Base-by-base conservation (phyloP, 2,113 vertebrate species). In the Antigone vipio region DNA sequence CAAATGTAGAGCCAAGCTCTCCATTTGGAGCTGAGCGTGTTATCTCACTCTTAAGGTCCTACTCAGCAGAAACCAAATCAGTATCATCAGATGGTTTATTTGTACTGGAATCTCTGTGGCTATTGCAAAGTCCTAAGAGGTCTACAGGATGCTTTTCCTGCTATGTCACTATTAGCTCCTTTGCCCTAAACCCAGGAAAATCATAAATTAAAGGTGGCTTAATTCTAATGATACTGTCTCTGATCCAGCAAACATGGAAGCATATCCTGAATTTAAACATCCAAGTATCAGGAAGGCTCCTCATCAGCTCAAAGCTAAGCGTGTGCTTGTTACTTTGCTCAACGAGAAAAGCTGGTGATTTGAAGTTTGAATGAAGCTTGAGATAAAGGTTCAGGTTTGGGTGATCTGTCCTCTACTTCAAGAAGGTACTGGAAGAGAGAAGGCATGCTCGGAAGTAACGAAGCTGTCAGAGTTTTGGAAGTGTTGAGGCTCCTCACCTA, bases 11-110 rank as follows among this genome's bases (percentile, higher is more conserved):
- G 78, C 50, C 91, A 79, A 82, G 74, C 53, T 85, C 71, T 73
- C 38, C 3, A 1, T 29, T 66, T 62, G 86, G 69, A 83, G 83
- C 83, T 78, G 76, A 93, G 77, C 86, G 89, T 86, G 34, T 92
- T 91, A 81, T 92, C 80, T 95, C 89, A 47, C 64, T 64, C 52
- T 44, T 63, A 85, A 93, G 84, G 38, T 89, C 77, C 91, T 82
- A 75, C 80, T 96, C 96, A 95, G 89, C 89, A 95, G 80, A 95
- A 92, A 95, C 15, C 77, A 79, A 87, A 95, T 58, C 84, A 82
- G 74, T 73, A 30, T 49, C 55, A 87, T 87, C 84, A 88, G 89
- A 49, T 13, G 60, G 74, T 85, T 96, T 87, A 85, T 91, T 92
- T 79, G 71, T 52, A 34, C 84, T 86, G 89, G 85, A 94, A 80